phyloP scores from a whole-genome alignment of 2,888 invertebrate species.

The Drosophila kambysellisi region DNA sequence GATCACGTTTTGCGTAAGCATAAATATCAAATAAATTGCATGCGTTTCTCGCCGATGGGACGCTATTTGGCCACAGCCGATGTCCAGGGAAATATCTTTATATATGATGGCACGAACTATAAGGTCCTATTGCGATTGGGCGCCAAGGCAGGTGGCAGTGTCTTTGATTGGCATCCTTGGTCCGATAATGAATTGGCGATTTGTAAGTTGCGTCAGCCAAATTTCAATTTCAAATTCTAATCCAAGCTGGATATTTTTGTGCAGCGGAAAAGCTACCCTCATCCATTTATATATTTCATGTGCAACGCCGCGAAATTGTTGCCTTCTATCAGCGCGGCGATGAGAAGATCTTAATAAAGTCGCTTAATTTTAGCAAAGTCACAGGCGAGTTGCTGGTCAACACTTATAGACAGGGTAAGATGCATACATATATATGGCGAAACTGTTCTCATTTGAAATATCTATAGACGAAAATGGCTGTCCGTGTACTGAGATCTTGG shows the following conservation, averaged over 20 bases:
- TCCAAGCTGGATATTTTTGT: constrained; percentile 5
- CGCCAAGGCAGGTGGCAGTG: constrained; percentile 61
- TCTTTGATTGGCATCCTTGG: constrained; percentile 86
- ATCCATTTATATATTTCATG: constrained; percentile 80
- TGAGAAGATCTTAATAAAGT: constrained; percentile 76
- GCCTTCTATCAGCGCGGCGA: constrained; percentile 82
- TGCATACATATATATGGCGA: not conserved
- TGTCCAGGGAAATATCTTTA: constrained; percentile 72
- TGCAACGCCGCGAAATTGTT: constrained; percentile 78
- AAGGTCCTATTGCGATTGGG: constrained; percentile 63
- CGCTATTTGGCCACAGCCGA: constrained; percentile 82
- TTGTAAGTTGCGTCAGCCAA: constrained; percentile 64
- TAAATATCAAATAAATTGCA: constrained; percentile 62
- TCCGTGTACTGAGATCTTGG: constrained; percentile 76
- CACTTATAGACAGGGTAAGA: constrained; percentile 68
- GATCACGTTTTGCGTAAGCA: constrained; percentile 64
- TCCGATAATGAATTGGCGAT: constrained; percentile 83
- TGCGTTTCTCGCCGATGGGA: constrained; percentile 80
- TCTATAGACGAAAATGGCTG: constrained; percentile 61
- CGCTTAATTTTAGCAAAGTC: constrained; percentile 84
- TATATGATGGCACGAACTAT: constrained; percentile 72
- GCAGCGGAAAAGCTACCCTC: constrained; percentile 80
- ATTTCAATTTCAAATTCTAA: not conserved
- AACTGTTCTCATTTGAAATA: not conserved
- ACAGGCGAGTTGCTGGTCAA: constrained; percentile 85